Evolutionary conservation across 2,113 vertebrate species (phyloP).

Genomic region (Sterrhoptilus dennistouni): DNA sequence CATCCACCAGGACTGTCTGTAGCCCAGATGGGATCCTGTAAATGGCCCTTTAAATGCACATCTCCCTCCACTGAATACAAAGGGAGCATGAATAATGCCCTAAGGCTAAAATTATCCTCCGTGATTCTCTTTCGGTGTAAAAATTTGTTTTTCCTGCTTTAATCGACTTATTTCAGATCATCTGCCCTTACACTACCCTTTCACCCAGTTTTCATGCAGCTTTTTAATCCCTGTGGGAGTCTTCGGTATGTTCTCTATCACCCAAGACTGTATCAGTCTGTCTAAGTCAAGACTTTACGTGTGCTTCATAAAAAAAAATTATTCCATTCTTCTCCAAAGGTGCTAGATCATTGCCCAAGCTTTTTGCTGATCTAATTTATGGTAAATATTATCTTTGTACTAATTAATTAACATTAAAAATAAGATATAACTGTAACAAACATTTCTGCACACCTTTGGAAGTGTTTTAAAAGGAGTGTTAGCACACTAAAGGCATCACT

Average conservation of each 20-base stretch:
- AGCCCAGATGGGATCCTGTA: background rate
- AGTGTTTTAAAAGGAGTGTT: background rate
- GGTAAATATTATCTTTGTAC: background rate
- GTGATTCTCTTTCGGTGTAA: background rate
- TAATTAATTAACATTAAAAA: background rate
- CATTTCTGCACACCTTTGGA: background rate
- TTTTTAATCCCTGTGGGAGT: background rate
- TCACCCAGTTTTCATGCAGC: background rate
- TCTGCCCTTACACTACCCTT: background rate
- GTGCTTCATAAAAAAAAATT: background rate
- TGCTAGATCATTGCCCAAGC: background rate
- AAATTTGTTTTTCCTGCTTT: background rate
- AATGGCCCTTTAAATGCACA: background rate
- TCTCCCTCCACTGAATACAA: background rate
- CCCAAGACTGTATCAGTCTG: background rate
- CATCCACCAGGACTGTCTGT: background rate
- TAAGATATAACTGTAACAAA: background rate
- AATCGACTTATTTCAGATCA: background rate
- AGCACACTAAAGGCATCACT: background rate
- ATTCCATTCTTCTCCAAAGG: background rate
- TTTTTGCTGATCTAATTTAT: background rate
- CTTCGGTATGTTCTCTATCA: background rate
- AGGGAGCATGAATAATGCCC: background rate
- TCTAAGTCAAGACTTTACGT: background rate
- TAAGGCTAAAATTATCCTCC: background rate